Evolutionary conservation across 1,140 invertebrate species (phyloP), one percentile per base, ranked within the genome.

Genomic region (Rhizoglyphus robini): DNA sequence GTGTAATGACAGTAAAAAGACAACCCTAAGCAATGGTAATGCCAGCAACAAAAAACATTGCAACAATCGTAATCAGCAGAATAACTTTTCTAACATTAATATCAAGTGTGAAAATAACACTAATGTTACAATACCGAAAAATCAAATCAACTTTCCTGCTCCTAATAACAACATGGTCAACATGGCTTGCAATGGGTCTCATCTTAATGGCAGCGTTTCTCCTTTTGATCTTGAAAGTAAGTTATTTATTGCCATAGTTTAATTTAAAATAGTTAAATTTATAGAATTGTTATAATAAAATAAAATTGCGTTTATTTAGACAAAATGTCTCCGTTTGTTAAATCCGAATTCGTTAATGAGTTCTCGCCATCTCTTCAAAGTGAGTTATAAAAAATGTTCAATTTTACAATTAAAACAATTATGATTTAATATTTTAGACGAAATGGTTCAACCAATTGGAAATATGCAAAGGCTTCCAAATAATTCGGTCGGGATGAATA

Each of bases 41-140:
- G 25, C 3, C 23, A 23, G 27, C n/a, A 51, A 51, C 13, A 34
- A 48, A 15, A 63, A 47, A 29, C 25, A 63, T 63, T 30, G 31
- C 31, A 63, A 63, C 32, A 63, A 63, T 63, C 29, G 61, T 60
- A 63, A 63, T 47, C 41, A 63, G 41, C n/a, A 49, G n/a, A 63
- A 63, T 63, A 63, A 60, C 29, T 15, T 34, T 34, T 15, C 15
- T 4, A 62, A 62, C 32, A 61, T 20, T 18, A 46, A 46, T 63
- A 20, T 46, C 3, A 63, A 63, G 18, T 61, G 34, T 2, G 15
- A 13, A 25, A 47, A 63, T 49, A 61, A 36, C n/a, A n/a, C n/a
- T n/a, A n/a, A n/a, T n/a, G n/a, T n/a, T n/a, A n/a, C n/a, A n/a
- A n/a, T n/a, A n/a, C n/a, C n/a, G n/a, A n/a, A n/a, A n/a, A 54